These are phyloP conservation scores for Sternotherus odoratus DNA, from an alignment of 2,797 vertebrate genomes.

Conservation along the genomic window DNA sequence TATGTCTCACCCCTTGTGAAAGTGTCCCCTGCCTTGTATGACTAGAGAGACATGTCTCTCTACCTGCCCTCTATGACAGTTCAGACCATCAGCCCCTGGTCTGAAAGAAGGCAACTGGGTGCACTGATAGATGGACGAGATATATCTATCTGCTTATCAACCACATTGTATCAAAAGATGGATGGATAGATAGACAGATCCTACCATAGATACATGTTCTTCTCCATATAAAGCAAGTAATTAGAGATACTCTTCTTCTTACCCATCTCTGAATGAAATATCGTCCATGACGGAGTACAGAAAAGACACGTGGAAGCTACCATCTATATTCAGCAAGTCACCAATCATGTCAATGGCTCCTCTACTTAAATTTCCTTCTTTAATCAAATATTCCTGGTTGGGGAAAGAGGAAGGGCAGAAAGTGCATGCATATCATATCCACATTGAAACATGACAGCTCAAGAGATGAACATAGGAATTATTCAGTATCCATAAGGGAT, in stretches of 20 bases:
- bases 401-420: not conserved
- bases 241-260: not conserved
- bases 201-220: not conserved
- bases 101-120: too few relatives aligned
- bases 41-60: too few relatives aligned
- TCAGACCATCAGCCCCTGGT: too few relatives aligned
- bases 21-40: too few relatives aligned
- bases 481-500: not conserved
- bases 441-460: not conserved
- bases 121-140: too few relatives aligned
- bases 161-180: too few relatives aligned
- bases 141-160: too few relatives aligned
- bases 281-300: conserved; percentile 79
- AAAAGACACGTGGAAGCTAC: conserved; percentile 82
- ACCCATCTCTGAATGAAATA: not conserved
- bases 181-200: not conserved
- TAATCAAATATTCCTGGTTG: conserved; percentile 64
- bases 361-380: conserved; percentile 83
- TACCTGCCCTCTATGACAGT: too few relatives aligned
- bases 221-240: not conserved
- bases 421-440: not conserved
- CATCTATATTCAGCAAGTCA: conserved; percentile 85
- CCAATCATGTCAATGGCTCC: conserved; percentile 85
- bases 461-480: not conserved
- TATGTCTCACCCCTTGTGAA: too few relatives aligned